Conservation (phyloP, 2,888 invertebrate species). For the Drosophila lacicola region DNA sequence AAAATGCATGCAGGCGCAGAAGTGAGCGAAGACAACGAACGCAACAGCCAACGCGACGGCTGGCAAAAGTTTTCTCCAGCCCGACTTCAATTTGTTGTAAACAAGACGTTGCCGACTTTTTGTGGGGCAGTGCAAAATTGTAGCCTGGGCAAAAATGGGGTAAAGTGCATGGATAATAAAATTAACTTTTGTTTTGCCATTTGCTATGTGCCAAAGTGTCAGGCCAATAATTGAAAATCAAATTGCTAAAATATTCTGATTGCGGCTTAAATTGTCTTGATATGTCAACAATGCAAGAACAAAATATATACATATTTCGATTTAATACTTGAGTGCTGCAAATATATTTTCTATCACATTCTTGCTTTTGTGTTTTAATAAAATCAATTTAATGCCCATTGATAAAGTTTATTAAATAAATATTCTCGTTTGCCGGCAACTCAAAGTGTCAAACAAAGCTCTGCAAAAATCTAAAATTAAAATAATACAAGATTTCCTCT, state of each 20-base stretch:
- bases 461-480: too few species aligned
- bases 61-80: constrained; percentile 59
- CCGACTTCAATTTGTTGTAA: constrained; percentile 57
- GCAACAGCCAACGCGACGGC: constrained; percentile 23
- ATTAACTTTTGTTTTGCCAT: constrained; percentile 60
- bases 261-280: constrained; percentile 16
- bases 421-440: too few species aligned
- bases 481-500: too few species aligned
- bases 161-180: constrained; percentile 64
- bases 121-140: constrained; percentile 15
- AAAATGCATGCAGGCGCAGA: constrained; percentile 50
- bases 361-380: background rate
- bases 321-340: background rate
- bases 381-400: background rate
- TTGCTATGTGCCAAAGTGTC: constrained; percentile 43
- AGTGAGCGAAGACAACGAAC: constrained; percentile 36
- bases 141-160: constrained; percentile 42
- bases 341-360: background rate
- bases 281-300: background rate
- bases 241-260: constrained; percentile 47
- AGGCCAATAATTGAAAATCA: constrained; percentile 63
- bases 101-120: constrained; percentile 37
- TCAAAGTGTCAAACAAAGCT: too few species aligned
- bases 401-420: background rate
- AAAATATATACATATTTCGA: constrained; percentile 2